Base-by-base conservation (phyloP, 1,140 invertebrate species). In the Hyphantria cunea region DNA sequence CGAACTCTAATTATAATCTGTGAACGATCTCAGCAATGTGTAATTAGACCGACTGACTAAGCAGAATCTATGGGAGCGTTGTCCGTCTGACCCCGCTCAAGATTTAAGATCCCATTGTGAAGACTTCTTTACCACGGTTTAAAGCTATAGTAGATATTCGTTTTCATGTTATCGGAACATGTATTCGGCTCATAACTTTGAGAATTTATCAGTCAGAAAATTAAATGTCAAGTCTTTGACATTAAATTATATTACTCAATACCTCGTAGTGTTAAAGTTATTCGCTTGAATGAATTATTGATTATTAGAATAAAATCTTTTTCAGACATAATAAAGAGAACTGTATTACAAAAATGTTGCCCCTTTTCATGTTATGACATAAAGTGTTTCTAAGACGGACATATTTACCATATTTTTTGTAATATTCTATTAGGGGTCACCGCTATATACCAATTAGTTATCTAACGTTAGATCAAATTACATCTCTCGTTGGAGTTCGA, bases 381-480 rank as follows among this genome's bases (percentile, higher is more conserved):
- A 45, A 33, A 54, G 52, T 60, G 52, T 33, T 53, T 45, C 17
- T 34, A 34, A 39, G 25, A 39, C 62, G 53, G 49, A 51, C 42
- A 45, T 76, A 54, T 71, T 80, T 72, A 68, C 63, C 51, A 70
- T 77, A 61, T 75, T 77, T 74, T 72, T 74, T 69, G 64, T 68
- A 17, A 51, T 60, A 56, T 71, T 66, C 66, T 62, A 78, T 70
- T 77, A 76, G 70, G 65, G 58, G 64, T 71, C 53, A 60, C 75
- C 75, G 74, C 78, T 74, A n/a, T n/a, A n/a, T n/a, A 78, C 76
- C 76, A 77, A 82, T 84, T 84, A 82, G 75, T 79, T 86, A 83
- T 80, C 76, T 45, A 60, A 68, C 70, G 68, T 69, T 77, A 75
- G 74, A 82, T 86, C 81, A 81, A 82, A 84, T 86, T 84, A 75